These are phyloP conservation scores for Mobula birostris DNA, from an alignment of 2,113 vertebrate genomes.

Conservation along the genomic window DNA sequence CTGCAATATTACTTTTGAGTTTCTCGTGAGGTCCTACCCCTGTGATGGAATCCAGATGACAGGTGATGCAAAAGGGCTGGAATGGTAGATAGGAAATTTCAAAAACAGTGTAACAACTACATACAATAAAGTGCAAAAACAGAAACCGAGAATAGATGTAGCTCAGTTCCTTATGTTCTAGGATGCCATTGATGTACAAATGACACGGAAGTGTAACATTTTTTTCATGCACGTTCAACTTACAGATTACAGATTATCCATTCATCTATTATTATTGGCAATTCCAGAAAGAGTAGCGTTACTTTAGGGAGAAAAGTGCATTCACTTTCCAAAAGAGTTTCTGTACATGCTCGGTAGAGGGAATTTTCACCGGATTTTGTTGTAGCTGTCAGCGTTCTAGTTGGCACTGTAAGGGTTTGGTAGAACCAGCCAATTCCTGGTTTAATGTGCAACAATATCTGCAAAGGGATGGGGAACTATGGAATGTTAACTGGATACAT, in stretches of 20 bases:
- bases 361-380: neutral
- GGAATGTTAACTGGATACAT: neutral
- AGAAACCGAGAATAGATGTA: neutral
- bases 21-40: neutral
- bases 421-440: neutral
- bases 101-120: neutral
- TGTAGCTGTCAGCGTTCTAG: constrained; percentile 25
- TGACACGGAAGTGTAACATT: neutral
- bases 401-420: neutral
- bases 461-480: neutral
- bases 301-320: neutral
- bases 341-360: neutral
- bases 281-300: neutral
- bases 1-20: neutral
- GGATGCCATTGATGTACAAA: neutral
- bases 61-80: neutral
- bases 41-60: neutral
- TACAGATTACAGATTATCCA: neutral
- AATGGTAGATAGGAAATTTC: neutral
- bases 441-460: neutral
- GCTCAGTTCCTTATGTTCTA: neutral
- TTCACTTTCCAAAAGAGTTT: neutral
- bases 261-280: neutral
- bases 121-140: neutral
- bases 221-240: neutral